Percentiles rank a stretch among this genome's conserved stretches.
Conservation (phyloP, 2,888 invertebrate species). For the Sclerodermus sp. region DNA sequence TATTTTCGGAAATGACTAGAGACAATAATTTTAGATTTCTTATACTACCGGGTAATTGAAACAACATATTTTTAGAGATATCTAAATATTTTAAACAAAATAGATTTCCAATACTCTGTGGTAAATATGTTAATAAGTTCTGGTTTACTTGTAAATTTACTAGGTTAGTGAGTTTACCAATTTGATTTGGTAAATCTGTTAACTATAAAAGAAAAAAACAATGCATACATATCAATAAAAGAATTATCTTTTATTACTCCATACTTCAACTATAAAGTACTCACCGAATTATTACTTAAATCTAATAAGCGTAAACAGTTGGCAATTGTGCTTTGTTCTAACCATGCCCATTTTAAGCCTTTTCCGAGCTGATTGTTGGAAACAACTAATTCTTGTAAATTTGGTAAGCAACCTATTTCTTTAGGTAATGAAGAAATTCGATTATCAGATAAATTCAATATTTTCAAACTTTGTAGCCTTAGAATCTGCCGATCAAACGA, state of each 20-base stretch:
- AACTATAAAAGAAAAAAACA: constrained; percentile 49
- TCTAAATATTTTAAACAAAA: constrained; percentile 60
- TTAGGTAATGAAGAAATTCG: constrained; percentile 69
- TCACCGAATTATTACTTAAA: constrained; percentile 66
- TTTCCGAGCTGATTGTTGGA: constrained; percentile 68
- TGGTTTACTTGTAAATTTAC: constrained; percentile 67
- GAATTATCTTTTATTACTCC: constrained; percentile 5
- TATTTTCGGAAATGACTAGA: constrained; percentile 65
- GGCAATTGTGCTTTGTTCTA: constrained; percentile 61
- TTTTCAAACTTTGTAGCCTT: constrained; percentile 65
- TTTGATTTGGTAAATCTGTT: constrained; percentile 62
- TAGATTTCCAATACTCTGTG: constrained; percentile 69
- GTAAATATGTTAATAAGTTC: constrained; percentile 65
- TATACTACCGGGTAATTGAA: constrained; percentile 65
- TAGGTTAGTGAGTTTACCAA: constrained; percentile 67
- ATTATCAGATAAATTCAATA: constrained; percentile 73
- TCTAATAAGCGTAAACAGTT: constrained; percentile 65
- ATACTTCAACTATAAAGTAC: constrained; percentile 18
- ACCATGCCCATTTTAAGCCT: constrained; percentile 68
- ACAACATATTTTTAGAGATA: constrained; percentile 62
- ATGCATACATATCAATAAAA: constrained; percentile 45
- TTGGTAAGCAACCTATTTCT: constrained; percentile 68
- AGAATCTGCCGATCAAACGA: constrained; percentile 73
- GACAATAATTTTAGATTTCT: constrained; percentile 61
- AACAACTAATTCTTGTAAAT: constrained; percentile 66